Base-by-base conservation (phyloP, 23 tunicate species). In the Trididemnum nubilum region DNA sequence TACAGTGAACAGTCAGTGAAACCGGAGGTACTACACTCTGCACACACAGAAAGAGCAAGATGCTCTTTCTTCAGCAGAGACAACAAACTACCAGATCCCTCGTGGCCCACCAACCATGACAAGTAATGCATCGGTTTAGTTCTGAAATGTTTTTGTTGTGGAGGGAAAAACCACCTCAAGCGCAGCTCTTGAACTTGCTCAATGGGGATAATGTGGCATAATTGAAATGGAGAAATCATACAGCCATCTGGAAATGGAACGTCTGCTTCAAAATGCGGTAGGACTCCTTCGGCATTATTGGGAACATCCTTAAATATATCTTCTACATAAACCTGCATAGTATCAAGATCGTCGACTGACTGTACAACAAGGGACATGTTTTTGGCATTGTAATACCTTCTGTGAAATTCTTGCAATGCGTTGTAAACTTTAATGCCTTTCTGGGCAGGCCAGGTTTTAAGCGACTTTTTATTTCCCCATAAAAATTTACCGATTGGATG, bases 91-190 rank as follows among this genome's bases (percentile, higher is more conserved):
- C 97, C 97, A 51, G 67, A 85, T 0, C 98, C 98, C 54, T 94
- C 98, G 59, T 94, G 98, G 2, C 90, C 94, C 36, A 94, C 35
- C 49, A 94, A 72, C 94, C 94, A 88, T 22, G 89, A 75, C 4
- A 80, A 59, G 50, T 88, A 94, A 35, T 94, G 85, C 40, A 88
- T 54, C 26, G 98, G 98, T 52, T 87, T 92, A 1, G 84, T 77
- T 28, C 72, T 78, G 60, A 87, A 92, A 49, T 54, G 40, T 49
- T 92, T 34, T 54, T 77, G 36, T 33, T 82, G 88, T 9, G 97
- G 86, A n/a, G 97, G 83, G 3, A 87, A 35, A 73, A 78, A 60
- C 97, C 97, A 92, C 34, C 36, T 59, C 44, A 92, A 19, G 26
- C 79, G 82, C 49, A 92, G 54, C 49, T 72, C 88, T 80, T 92